Evolutionary conservation across 2,113 vertebrate species (phyloP), one percentile per base, ranked within the genome.

Genomic region (Syrrhaptes paradoxus): DNA sequence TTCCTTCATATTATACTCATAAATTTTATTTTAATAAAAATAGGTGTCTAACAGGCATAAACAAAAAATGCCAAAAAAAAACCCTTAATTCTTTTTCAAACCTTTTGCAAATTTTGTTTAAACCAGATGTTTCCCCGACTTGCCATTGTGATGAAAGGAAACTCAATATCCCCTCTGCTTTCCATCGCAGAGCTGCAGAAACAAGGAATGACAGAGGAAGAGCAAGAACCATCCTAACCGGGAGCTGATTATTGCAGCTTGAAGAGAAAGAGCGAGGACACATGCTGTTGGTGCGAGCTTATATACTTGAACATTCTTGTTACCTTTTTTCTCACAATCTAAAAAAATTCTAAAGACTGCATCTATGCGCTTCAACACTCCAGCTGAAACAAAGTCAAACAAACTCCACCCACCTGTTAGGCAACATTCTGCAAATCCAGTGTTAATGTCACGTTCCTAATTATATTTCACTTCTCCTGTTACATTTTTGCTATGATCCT

Each of bases 1-100:
- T 94, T 72, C 71, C 93, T 94, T 83, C 73, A 91, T 70, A 95
- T 92, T 95, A 95, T 90, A 92, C 91, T 95, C 95, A 93, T 98
- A 98, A 97, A 98, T 98, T 97, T 96, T 93, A 96, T 96, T 98
- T 98, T 97, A 97, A 98, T 98, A 97, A 97, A 97, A 98, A 94
- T 83, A 84, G 31, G 85, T 95, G 94, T 93, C 96, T 95, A 95
- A 86, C 58, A 83, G 95, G 85, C 93, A 98, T 96, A 97, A 93
- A 94, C 91, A 97, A 96, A 57, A 68, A 70, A 80, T 85, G 89
- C 75, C 55, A 59, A 82, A 72, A 57, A 76, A 58, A 10, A 13
- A 2, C 65, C 65, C 75, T 76, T 90, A 79, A 93, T 91, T 87
- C 16, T 75, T 90, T 92, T 65, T 88, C 88, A 92, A 84, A 89